A percentile compares a stretch with the other conserved stretches of the same genome.
Evolutionary conservation across 23 tunicate species (phyloP).

Genomic region (Ciona savignyi): DNA sequence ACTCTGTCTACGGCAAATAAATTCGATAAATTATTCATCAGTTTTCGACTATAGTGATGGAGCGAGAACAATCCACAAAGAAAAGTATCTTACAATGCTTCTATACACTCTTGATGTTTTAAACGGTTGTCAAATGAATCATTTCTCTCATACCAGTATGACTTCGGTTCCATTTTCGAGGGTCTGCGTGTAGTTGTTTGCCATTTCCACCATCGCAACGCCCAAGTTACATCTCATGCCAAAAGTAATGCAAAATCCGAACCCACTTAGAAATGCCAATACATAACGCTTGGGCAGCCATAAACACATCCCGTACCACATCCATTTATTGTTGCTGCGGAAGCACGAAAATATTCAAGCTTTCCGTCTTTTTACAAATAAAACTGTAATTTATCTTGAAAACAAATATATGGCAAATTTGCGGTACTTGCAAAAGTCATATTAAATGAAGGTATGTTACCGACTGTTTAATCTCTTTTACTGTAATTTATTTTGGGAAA

Average conservation of each 20-base stretch:
- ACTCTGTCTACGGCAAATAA: neutral
- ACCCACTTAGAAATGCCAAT: slow-evolving; percentile 60
- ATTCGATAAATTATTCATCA: neutral
- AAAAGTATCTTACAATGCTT: too few relatives aligned
- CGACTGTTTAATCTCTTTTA: too few relatives aligned
- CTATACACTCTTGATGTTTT: too few relatives aligned
- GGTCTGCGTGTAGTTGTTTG: slow-evolving; percentile 73
- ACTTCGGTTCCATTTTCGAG: slow-evolving; percentile 63
- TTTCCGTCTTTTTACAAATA: too few relatives aligned
- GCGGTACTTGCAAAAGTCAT: too few relatives aligned
- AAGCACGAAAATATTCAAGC: neutral
- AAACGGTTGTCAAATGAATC: too few relatives aligned
- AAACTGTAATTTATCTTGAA: too few relatives aligned
- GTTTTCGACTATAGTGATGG: neutral
- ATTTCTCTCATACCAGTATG: slow-evolving; percentile 44
- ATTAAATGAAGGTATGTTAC: too few relatives aligned
- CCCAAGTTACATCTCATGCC: slow-evolving; percentile 99
- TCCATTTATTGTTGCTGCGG: slow-evolving; percentile 16
- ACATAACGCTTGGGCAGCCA: slow-evolving; percentile 83
- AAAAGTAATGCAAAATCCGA: slow-evolving; percentile 90
- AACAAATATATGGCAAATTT: too few relatives aligned
- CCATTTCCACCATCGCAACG: slow-evolving; percentile 90
- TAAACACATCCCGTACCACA: slow-evolving; percentile 36
- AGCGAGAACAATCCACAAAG: too few relatives aligned
- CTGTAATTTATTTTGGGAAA: too few relatives aligned